Evolutionary conservation across 2,113 vertebrate species (phyloP), one percentile per base, ranked within the genome.

Genomic region (Colistium nudipinnis): DNA sequence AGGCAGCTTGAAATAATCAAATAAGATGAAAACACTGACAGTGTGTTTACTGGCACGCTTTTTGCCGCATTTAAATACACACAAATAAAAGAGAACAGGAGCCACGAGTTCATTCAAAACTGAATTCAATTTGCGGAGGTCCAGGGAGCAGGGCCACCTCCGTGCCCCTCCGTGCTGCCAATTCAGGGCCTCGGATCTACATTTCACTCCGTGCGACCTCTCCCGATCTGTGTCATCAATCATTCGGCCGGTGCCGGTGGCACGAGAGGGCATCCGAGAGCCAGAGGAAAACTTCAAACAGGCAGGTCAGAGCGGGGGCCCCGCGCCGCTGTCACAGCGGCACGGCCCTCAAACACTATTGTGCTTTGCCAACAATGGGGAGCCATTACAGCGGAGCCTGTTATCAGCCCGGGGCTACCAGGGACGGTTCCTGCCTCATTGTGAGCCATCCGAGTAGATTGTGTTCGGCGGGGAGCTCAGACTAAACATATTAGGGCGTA

Each of bases 401-500:
- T 84, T 91, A 90, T 90, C 88, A 76, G 77, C 44, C 36, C 0
- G 19, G 4, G 61, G 69, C 76, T 70, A 70, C 54, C 76, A 38
- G 39, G 55, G 76, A 87, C 65, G 35, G 86, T 89, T 90, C 87
- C 90, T 90, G 87, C 76, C 73, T 80, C 86, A 89, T 90, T 92
- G 90, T 92, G 79, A 65, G 36, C 63, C 61, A 48, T 47, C 52
- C 13, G 24, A 78, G 76, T 27, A 60, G 79, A 87, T 44, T 57
- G 77, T 76, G 81, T 85, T 94, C 87, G 79, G 89, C 72, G 77
- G 70, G 78, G 57, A 47, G 69, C 31, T 83, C 85, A 96, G 95
- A 95, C 95, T 96, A 96, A 96, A 96, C 94, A 96, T 91, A 91
- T 92, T 83, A 86, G 89, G 89, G 93, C 54, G 71, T 71, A 60